Evolutionary conservation across 2,797 vertebrate species (phyloP).

Genomic region (Oreonectes daqikongensis): DNA sequence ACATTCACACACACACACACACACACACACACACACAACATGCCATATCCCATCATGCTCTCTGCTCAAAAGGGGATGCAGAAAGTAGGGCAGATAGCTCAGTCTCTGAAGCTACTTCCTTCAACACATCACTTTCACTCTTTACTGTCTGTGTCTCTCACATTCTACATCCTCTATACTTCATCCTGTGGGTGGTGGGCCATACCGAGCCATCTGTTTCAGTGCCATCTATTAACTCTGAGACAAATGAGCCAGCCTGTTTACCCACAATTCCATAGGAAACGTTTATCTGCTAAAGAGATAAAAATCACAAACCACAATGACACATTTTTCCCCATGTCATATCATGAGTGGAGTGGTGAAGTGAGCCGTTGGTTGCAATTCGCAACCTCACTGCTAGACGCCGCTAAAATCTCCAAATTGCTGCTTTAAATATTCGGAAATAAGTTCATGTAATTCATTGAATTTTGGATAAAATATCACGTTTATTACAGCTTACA

Average conservation of each 20-base stretch:
- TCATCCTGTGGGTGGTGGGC: slow-evolving; percentile 27
- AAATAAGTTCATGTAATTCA: no score
- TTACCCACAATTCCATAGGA: neutral
- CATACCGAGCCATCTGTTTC: slow-evolving; percentile 21
- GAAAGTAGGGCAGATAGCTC: slow-evolving; percentile 45
- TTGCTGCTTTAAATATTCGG: no score
- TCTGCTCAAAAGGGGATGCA: slow-evolving; percentile 14
- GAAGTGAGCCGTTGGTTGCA: no score
- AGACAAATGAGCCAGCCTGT: slow-evolving; percentile 16
- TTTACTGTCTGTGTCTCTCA: slow-evolving; percentile 9
- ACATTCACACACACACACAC: no score
- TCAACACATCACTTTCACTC: slow-evolving; percentile 35
- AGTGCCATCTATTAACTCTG: slow-evolving; percentile 1
- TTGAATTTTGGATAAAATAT: no score
- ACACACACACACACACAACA: neutral
- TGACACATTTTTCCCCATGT: neutral
- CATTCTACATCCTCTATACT: slow-evolving; percentile 2
- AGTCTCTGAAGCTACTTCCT: slow-evolving; percentile 51
- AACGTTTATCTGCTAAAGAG: neutral
- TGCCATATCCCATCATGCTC: slow-evolving; percentile 30
- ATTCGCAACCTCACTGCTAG: no score
- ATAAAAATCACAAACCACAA: slow-evolving; percentile 10
- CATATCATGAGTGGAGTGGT: no score
- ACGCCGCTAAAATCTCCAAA: no score
- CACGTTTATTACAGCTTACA: no score